phyloP scores from a whole-genome alignment of 1,140 invertebrate genomes.

The Aphelinus atriplicis region DNA sequence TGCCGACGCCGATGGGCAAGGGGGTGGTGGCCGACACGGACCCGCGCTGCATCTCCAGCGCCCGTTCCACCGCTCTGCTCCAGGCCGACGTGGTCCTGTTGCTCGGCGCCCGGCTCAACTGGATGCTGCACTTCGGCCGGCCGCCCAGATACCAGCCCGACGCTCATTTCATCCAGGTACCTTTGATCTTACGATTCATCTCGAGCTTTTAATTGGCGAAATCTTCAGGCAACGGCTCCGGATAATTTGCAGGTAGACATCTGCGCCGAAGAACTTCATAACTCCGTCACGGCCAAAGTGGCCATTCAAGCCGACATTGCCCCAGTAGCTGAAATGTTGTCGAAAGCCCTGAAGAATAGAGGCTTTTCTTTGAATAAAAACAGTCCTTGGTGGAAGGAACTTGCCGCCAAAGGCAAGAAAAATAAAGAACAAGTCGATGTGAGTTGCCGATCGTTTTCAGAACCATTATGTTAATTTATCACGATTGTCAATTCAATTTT shows the following conservation, averaged over 20 bases:
- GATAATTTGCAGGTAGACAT: conserved; percentile 79
- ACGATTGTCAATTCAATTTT: no score
- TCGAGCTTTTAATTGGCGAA: not conserved
- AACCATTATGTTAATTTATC: no score
- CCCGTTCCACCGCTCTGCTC: conserved; percentile 85
- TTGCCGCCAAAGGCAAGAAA: conserved; percentile 67
- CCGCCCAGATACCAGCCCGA: conserved; percentile 83
- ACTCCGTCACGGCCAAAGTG: conserved; percentile 80
- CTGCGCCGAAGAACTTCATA: conserved; percentile 89
- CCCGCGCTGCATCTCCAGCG: conserved; percentile 80
- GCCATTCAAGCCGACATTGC: conserved; percentile 84
- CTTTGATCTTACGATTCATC: not conserved
- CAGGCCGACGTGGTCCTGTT: conserved; percentile 90
- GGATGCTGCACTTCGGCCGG: conserved; percentile 96
- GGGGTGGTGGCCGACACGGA: conserved; percentile 89
- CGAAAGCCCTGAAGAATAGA: conserved; percentile 48
- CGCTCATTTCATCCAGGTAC: conserved; percentile 91
- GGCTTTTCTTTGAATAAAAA: conserved; percentile 61
- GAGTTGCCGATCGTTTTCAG: conserved; percentile 27
- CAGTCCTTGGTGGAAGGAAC: conserved; percentile 70
- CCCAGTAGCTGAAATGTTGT: conserved; percentile 73
- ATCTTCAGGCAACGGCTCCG: not conserved
- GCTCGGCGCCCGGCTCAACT: conserved; percentile 92
- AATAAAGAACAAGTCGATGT: conserved; percentile 70
- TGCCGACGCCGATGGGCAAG: conserved; percentile 97